Evolutionary conservation across 2,113 vertebrate genomes (phyloP).

Genomic region (pig (Sus scrofa)): T2T-Sscrofa CM000822.6:76378501-76379000

Average conservation of each 20-base stretch:
- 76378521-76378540: not conserved
- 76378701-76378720: not conserved
- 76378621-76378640: not conserved
- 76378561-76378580: not conserved
- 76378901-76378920: not conserved
- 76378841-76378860: not conserved
- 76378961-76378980: not conserved
- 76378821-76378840: not conserved
- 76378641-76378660: not conserved
- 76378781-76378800: not conserved
- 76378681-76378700: not conserved
- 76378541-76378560: constrained; percentile 42
- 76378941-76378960: not conserved
- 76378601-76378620: not conserved
- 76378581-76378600: not conserved
- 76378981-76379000: not conserved
- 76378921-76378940: not conserved
- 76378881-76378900: not conserved
- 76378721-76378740: not conserved
- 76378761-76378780: constrained; percentile 33
- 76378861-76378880: constrained; percentile 34
- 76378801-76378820: not conserved
- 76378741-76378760: constrained; percentile 22
- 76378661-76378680: constrained; percentile 13
- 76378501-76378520: not conserved